Evolutionary conservation across 2,797 vertebrate genomes (phyloP), one percentile per base, ranked within the genome.

Genomic region (Alosa sapidissima): DNA sequence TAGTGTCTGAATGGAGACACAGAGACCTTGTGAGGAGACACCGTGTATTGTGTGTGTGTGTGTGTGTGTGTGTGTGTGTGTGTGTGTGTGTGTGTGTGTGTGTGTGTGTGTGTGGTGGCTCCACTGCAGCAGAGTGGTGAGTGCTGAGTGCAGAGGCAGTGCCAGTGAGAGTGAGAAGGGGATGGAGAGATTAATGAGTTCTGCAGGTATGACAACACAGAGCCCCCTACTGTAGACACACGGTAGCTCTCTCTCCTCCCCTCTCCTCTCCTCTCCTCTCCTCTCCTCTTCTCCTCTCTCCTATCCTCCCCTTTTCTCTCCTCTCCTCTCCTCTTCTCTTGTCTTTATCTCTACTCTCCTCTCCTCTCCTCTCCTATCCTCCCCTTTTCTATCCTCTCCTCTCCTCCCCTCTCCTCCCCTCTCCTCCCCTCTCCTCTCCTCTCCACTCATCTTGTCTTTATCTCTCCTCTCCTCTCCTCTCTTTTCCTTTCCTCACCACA

Each of bases 281-380:
- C 19, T 21, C 55, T 21, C 3, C 21, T 58, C 55, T n/a, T 19
- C 6, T 7, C 21, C 55, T n/a, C 55, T n/a, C 21, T 58, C 5
- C 5, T 5, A 5, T n/a, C 6, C 41, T 49, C n/a, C 48, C 60
- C 82, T 33, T 58, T 5, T 81, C 55, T n/a, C n/a, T n/a, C n/a
- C n/a, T 60, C 55, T 60, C 19, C 54, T 55, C 54, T 36, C 82
- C 72, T 58, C 14, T 87, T 83, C 84, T 89, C 87, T 82, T 81
- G 85, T 28, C 72, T 82, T 81, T 83, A 82, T 89, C 86, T 62
- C 82, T 82, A 68, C 81, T 82, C 86, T n/a, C n/a, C n/a, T 60
- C 55, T 60, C 19, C 54, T 55, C 54, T 36, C 82, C 72, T 58
- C 14, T 87, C 83, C 84, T 89, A 82, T 89, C 86, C 81, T 82